Percentiles rank a stretch among this genome's conserved stretches.
phyloP scores from a whole-genome alignment of 2,113 vertebrate species.

The Lasiurus borealis region DNA sequence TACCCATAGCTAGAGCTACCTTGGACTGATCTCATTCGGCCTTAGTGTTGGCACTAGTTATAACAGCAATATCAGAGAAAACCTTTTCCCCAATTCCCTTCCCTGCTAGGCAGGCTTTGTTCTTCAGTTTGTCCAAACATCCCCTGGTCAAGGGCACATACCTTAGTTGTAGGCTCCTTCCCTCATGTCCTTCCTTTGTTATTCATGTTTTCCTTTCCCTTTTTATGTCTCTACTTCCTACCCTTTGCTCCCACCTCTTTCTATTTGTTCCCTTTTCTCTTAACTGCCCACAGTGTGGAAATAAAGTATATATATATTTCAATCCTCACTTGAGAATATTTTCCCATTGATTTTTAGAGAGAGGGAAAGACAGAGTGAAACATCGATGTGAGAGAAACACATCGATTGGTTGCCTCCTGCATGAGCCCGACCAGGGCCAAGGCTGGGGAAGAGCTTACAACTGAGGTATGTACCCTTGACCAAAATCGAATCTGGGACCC shows the following conservation, averaged over 20 bases:
- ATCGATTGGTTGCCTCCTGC: too few species aligned
- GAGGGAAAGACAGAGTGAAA: too few species aligned
- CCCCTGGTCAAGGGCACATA: too few species aligned
- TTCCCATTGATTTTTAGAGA: too few species aligned
- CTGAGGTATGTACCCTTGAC: too few species aligned
- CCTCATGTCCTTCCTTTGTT: background rate
- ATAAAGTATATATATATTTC: background rate
- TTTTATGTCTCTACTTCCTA: background rate
- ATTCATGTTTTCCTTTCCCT: background rate
- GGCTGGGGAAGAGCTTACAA: too few species aligned
- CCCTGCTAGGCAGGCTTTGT: background rate
- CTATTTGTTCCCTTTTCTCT: background rate
- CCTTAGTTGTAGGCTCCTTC: too few species aligned
- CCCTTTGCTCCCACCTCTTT: background rate
- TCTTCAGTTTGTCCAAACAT: background rate
- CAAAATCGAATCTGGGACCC: too few species aligned
- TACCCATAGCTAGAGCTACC: background rate
- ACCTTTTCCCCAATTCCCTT: background rate
- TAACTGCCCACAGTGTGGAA: background rate
- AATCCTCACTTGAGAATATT: too few species aligned
- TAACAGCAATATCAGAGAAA: background rate
- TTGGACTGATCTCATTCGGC: background rate
- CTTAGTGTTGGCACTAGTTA: background rate
- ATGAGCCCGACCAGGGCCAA: too few species aligned
- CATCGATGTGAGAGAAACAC: too few species aligned